phyloP scores from a whole-genome alignment of 2,888 invertebrate species.

The Athalia rosae region DNA sequence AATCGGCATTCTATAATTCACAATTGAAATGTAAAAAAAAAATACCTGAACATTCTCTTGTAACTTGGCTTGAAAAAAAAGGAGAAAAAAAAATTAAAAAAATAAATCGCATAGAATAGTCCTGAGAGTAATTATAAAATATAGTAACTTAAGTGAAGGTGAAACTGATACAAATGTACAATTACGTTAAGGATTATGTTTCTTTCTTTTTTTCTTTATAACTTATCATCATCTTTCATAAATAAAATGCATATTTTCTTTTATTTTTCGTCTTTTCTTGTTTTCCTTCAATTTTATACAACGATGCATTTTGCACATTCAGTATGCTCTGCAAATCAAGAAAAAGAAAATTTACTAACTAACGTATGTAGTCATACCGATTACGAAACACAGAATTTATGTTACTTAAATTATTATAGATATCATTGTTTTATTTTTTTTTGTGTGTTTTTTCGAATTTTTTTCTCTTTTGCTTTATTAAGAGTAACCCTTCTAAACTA shows the following conservation, averaged over 20 bases:
- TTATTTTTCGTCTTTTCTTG: slow-evolving; percentile 3
- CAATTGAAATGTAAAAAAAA: background rate
- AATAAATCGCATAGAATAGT: background rate
- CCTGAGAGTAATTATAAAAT: slow-evolving; percentile 48
- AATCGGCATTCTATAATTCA: slow-evolving; percentile 7
- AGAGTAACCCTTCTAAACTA: slow-evolving; percentile 38
- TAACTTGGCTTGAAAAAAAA: background rate
- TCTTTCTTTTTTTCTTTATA: background rate
- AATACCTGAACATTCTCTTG: background rate
- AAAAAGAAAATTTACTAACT: slow-evolving; percentile 36
- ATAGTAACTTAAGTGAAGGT: slow-evolving; percentile 47
- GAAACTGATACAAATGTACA: slow-evolving; percentile 50
- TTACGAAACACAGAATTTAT: slow-evolving; percentile 46
- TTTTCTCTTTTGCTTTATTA: slow-evolving; percentile 27
- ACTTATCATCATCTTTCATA: slow-evolving; percentile 47
- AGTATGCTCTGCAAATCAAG: slow-evolving; percentile 46
- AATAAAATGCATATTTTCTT: slow-evolving; percentile 46
- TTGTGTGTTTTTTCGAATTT: slow-evolving; percentile 8
- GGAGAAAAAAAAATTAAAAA: background rate
- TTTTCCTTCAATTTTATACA: slow-evolving; percentile 34
- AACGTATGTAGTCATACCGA: slow-evolving; percentile 26
- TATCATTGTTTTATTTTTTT: background rate
- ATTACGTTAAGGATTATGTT: slow-evolving; percentile 20
- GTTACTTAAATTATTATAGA: slow-evolving; percentile 41
- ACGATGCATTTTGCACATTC: slow-evolving; percentile 48